Base-by-base conservation (phyloP, 2,113 vertebrate genomes). In the Labeo catla region DNA sequence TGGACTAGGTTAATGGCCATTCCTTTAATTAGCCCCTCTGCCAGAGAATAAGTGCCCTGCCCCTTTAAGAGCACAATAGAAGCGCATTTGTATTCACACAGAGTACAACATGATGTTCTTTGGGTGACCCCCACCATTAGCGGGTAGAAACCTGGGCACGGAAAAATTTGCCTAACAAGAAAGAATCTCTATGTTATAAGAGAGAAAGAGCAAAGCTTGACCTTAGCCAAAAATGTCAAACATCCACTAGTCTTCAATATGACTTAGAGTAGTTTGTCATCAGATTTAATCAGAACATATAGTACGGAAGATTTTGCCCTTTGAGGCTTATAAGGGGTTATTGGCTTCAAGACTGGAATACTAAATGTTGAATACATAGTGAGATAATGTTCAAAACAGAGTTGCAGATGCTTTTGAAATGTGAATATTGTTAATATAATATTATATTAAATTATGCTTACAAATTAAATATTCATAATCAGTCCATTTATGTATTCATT, bases 11-110 rank as follows among this genome's bases (percentile, higher is more conserved):
- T 90, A 90, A 82, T 86, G 88, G 54, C 16, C 76, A 86, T 81
- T 90, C 87, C 92, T 89, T 86, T 95, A 95, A 95, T 95, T 95
- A 94, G 93, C 78, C 66, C 21, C 68, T 28, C 45, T 77, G 76
- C 81, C 19, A 19, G 8, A 76, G 39, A 74, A 74, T 74, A 65
- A 57, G 9, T 81, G 88, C 88, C 87, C 86, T 90, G 90, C 83
- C 90, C 87, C 88, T 92, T 93, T 87, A 91, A 93, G 92, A 89
- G 90, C 90, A 91, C 63, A 34, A 88, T 87, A 87, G 89, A 76
- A 63, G 92, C 86, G 12, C 89, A 92, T 90, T 92, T 90, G 90
- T 91, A 94, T 95, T 94, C 88, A 87, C 61, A 68, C 89, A 90
- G 84, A 86, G 87, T 86, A 63, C 84, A 68, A 88, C 88, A 81